Base-by-base conservation (phyloP, 2,797 vertebrate species). In the Cuculus canorus region DNA sequence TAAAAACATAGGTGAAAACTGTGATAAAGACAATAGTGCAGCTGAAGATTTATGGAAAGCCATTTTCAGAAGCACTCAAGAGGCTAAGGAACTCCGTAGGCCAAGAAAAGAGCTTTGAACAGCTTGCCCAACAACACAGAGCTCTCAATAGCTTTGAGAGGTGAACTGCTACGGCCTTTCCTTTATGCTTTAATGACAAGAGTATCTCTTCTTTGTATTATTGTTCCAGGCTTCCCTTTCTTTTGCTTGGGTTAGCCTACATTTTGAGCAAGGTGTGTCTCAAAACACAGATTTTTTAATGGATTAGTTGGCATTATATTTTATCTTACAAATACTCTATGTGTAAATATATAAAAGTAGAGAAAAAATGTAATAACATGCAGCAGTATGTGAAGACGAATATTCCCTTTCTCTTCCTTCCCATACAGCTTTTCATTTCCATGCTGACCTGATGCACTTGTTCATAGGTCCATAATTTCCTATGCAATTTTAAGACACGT, bases 401-500 rank as follows among this genome's bases (percentile, higher is more conserved):
- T 82, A 88, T 41, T 84, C 24, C 17, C 17, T 78, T 69, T 30
- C 21, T 28, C 7, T 47, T 83, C 18, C 6, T 45, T 87, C 47
- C 17, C 5, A 37, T 6, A 63, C 57, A 80, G 13, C 7, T 9
- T 57, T 65, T 59, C 32, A 70, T 95, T 82, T 86, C 79, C 35
- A 45, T 81, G 81, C 23, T 90, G 94, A 95, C 50, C 37, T 75
- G 52, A 75, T 94, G 70, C 71, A 61, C 54, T 89, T 86, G 75
- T 69, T 50, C 73, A 80, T 48, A 87, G 32, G 57, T 88, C 81
- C 78, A 83, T 79, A 70, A 28, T 72, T 69, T 86, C 70, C 66
- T 61, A 35, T 48, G 65, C 17, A 86, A 81, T 95, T 90, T 72
- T 52, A 90, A 96, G 88, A 82, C 45, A 72, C 30, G 90, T 96